Conservation (phyloP, 2,797 vertebrate genomes). For the Enoplosus armatus region DNA sequence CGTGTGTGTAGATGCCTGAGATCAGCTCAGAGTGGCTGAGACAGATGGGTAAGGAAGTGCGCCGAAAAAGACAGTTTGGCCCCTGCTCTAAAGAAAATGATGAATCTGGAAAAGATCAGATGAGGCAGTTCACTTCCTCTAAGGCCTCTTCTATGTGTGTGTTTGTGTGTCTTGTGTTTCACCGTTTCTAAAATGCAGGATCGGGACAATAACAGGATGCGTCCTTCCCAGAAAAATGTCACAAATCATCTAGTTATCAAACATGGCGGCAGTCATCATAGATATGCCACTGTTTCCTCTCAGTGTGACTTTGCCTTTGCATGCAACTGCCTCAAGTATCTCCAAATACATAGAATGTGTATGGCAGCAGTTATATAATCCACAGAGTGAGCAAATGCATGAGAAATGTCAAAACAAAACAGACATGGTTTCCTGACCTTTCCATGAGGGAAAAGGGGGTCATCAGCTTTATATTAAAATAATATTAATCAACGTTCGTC, state of each 20-base stretch:
- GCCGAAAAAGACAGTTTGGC: slow-evolving; percentile 41
- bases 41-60: slow-evolving; percentile 61
- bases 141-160: slow-evolving; percentile 14
- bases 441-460: neutral
- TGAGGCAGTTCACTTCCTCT: slow-evolving; percentile 54
- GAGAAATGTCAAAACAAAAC: slow-evolving; percentile 32
- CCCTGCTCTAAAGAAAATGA: slow-evolving; percentile 49
- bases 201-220: slow-evolving; percentile 81
- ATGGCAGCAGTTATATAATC: slow-evolving; percentile 40
- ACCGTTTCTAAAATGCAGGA: slow-evolving; percentile 42
- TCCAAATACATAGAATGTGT: slow-evolving; percentile 16
- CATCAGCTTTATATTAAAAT: neutral
- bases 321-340: slow-evolving; percentile 39
- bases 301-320: slow-evolving; percentile 37
- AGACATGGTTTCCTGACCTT: slow-evolving; percentile 21
- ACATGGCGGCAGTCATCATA: slow-evolving; percentile 47
- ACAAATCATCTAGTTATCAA: slow-evolving; percentile 77
- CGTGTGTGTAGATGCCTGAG: slow-evolving; percentile 39
- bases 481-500: neutral
- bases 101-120: slow-evolving; percentile 65
- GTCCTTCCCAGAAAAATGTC: slow-evolving; percentile 72
- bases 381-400: slow-evolving; percentile 10
- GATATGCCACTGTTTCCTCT: slow-evolving; percentile 63
- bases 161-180: slow-evolving; percentile 44
- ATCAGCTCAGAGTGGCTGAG: slow-evolving; percentile 57